A percentile compares a stretch with the other conserved stretches of the same genome.
Conservation (phyloP, 2,888 invertebrate genomes). For the Norana najaformis region DNA sequence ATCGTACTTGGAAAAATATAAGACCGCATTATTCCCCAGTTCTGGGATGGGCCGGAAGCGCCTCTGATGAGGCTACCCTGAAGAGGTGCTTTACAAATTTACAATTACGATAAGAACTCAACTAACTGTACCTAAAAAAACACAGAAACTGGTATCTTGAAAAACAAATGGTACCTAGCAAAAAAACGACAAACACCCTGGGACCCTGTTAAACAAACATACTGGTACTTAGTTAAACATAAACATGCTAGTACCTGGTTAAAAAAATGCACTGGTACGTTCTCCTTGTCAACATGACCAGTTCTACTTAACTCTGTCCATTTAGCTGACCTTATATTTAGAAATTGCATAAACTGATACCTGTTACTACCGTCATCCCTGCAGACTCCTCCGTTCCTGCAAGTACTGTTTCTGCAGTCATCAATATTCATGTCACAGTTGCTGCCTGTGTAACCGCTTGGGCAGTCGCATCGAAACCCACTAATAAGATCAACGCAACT, state of each 20-base stretch:
- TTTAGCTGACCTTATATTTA: background rate
- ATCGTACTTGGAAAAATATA: background rate
- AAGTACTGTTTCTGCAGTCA: background rate
- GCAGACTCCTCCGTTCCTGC: background rate
- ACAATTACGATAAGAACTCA: no score
- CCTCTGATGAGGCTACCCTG: no score
- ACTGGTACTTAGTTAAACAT: no score
- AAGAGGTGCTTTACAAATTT: no score
- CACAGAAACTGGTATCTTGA: background rate
- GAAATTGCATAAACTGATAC: background rate
- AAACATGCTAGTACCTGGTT: no score
- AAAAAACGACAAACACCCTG: no score
- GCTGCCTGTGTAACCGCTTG: background rate
- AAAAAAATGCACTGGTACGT: no score
- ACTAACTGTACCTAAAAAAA: no score
- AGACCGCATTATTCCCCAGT: no score
- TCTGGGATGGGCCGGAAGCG: no score
- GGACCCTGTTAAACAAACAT: background rate
- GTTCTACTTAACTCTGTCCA: background rate
- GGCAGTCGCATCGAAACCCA: background rate
- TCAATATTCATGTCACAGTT: background rate
- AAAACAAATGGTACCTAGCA: background rate
- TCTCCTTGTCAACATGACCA: background rate
- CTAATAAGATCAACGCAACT: background rate
- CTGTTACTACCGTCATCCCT: slow-evolving; percentile 34